Base-by-base conservation (phyloP, 2,888 invertebrate species). In the Ephialtes manifestator region DNA sequence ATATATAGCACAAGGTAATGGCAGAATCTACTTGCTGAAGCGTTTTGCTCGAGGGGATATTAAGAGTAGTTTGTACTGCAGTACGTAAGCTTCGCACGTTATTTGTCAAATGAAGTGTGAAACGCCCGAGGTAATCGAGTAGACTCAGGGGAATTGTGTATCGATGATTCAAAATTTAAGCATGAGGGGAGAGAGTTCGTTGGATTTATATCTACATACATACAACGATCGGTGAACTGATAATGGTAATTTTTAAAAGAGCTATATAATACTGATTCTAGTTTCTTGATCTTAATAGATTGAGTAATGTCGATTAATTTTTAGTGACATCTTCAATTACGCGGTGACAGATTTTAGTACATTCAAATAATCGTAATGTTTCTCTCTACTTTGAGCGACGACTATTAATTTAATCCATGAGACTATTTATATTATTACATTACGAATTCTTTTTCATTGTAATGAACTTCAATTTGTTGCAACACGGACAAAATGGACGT, bases 31-130 rank as follows among this genome's bases (percentile, higher is more conserved):
- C 31, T 51, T 58, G 71, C 28, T 7, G 43, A 18, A 74, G 31
- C 35, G 35, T 80, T 68, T 39, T 63, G 11, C 70, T 71, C 53
- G 48, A 65, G 71, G 74, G 65, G 67, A 71, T 79, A 43, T 67
- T 31, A 67, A 55, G 28, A 67, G 43, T 43, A 58, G 51, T n/a
- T 71, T 51, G 39, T 24, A 60, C 63, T 18, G 39, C 28, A 15
- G 18, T 63, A 11, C 35, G 63, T 46, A 65, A 72, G 43, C 20
- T 85, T 81, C 79, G 74, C 70, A 51, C 79, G 85, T 85, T 79
- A 83, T 87, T 87, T 83, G 87, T 71, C 86, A 89, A 90, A 90
- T 90, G 87, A 90, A 89, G 83, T 80, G 88, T 90, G 82, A 90
- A 87, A 88, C 88, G 85, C 80, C 53, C 28, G 86, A 85, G 87